phyloP scores from a whole-genome alignment of 1,140 invertebrate species.

The Diabrotica undecimpunctata region DNA sequence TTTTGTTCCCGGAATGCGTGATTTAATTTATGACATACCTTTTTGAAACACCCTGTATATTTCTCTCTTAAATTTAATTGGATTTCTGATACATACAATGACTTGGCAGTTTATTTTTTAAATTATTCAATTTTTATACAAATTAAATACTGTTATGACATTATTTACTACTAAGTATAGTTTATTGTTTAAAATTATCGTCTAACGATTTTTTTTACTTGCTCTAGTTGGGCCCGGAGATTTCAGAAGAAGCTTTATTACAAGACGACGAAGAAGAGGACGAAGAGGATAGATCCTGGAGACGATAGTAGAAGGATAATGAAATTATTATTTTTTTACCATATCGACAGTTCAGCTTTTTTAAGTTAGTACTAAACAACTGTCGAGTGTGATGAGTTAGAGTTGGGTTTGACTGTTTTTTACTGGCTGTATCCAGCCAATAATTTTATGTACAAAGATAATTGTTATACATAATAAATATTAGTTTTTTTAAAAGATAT shows the following conservation, averaged over 20 bases:
- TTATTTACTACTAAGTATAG: too few relatives aligned
- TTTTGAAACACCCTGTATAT: too few relatives aligned
- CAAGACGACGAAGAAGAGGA: conserved; percentile 61
- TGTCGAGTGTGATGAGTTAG: neutral
- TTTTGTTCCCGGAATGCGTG: too few relatives aligned
- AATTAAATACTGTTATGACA: too few relatives aligned
- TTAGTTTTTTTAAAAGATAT: too few relatives aligned
- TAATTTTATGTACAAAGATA: neutral
- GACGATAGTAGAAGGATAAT: conserved; percentile 49
- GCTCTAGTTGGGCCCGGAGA: conserved; percentile 37
- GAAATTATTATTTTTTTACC: neutral
- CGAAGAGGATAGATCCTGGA: conserved; percentile 57
- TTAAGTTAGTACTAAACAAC: neutral
- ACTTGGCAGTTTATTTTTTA: too few relatives aligned
- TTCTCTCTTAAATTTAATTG: too few relatives aligned
- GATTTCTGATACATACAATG: too few relatives aligned
- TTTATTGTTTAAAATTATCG: too few relatives aligned
- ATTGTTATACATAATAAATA: neutral
- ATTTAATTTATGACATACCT: too few relatives aligned
- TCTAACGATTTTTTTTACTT: neutral
- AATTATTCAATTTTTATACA: too few relatives aligned
- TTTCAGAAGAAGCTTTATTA: conserved; percentile 47
- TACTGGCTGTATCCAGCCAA: neutral
- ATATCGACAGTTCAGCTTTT: neutral
- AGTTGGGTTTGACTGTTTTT: neutral